phyloP scores from a whole-genome alignment of 2,888 invertebrate genomes.

The Rutpela maculata region DNA sequence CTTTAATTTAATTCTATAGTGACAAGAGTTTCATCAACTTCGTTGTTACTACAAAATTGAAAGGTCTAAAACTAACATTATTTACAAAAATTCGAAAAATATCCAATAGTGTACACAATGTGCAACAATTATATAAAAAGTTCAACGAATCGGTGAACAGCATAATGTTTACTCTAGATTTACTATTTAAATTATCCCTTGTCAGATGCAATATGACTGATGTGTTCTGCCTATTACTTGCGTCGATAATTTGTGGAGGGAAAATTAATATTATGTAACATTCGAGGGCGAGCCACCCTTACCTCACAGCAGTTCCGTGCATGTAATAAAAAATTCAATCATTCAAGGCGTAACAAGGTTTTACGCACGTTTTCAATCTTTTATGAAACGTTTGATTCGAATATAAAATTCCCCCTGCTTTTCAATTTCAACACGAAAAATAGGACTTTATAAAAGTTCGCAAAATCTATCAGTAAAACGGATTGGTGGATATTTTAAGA shows the following conservation, averaged over 20 bases:
- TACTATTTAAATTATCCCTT: no score
- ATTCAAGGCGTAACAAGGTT: conserved; percentile 17
- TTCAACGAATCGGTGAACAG: no score
- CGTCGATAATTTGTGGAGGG: not conserved
- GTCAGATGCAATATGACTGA: no score
- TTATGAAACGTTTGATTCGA: not conserved
- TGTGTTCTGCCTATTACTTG: not conserved
- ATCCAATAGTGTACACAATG: no score
- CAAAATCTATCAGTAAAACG: not conserved
- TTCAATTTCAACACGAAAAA: not conserved
- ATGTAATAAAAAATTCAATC: conserved; percentile 19
- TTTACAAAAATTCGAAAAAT: no score
- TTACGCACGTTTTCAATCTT: conserved; percentile 23
- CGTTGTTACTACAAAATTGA: no score
- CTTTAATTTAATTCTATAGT: no score
- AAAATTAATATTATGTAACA: not conserved
- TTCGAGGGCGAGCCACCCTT: not conserved
- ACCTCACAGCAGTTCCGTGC: not conserved
- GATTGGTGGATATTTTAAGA: not conserved
- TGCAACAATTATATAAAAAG: no score
- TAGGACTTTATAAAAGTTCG: not conserved
- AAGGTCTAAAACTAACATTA: no score
- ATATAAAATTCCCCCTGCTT: conserved; percentile 2
- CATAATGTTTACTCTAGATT: no score
- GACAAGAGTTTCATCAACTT: no score